phyloP scores from a whole-genome alignment of 2,113 vertebrate genomes.

The Myotis yumanensis region DNA sequence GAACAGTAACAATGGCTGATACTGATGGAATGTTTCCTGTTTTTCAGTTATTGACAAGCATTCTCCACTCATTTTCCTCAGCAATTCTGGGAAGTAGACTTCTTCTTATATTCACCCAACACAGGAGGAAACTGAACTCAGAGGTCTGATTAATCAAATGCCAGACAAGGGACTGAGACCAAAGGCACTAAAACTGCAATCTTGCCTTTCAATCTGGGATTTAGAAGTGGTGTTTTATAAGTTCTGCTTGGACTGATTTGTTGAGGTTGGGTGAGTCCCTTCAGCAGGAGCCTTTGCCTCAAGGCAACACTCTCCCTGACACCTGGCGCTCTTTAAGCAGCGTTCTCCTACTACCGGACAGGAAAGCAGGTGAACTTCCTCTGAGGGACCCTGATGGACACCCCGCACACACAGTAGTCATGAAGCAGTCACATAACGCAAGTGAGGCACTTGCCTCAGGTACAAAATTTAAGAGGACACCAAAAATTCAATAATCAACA shows the following conservation, averaged over 20 bases:
- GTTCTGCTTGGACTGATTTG: neutral
- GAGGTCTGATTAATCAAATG: neutral
- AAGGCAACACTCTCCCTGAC: neutral
- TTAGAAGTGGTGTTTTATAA: neutral
- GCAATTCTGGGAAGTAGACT: neutral
- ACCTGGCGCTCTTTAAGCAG: neutral
- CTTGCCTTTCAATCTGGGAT: neutral
- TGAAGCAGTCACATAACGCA: neutral
- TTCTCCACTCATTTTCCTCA: neutral
- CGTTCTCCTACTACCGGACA: neutral
- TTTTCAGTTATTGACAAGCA: neutral
- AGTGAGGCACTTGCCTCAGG: neutral
- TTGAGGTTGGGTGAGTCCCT: neutral
- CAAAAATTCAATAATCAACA: neutral
- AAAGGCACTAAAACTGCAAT: neutral
- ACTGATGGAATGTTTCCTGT: neutral
- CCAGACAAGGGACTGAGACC: neutral
- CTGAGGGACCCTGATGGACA: neutral
- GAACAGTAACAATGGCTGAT: neutral
- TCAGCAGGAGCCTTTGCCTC: neutral
- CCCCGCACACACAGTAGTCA: neutral
- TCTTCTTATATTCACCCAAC: neutral
- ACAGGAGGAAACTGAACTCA: neutral
- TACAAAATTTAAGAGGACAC: neutral
- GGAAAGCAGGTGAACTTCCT: neutral